Percentiles rank a stretch among this genome's conserved stretches.
These are phyloP conservation scores for Philereme transversata DNA, from an alignment of 2,888 invertebrate species.

Conservation along the genomic window DNA sequence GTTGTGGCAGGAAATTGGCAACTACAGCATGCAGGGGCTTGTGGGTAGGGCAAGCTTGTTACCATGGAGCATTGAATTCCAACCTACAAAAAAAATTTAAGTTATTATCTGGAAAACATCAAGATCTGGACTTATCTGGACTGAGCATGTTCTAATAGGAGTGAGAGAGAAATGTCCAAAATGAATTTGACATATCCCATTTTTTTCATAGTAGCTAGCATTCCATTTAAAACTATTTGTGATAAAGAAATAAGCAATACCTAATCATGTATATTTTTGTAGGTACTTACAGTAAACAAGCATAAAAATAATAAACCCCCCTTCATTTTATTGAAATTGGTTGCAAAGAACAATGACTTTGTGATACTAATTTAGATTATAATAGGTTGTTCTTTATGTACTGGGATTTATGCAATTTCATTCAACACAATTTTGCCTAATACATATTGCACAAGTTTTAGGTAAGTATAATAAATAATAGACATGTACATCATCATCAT, in stretches of 20 bases:
- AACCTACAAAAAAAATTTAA: slow-evolving; percentile 6
- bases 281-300: slow-evolving; percentile 18
- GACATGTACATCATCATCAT: too few relatives aligned
- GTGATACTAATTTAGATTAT: background rate
- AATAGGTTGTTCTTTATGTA: slow-evolving; percentile 23
- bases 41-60: background rate
- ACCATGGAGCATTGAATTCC: slow-evolving; percentile 10
- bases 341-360: slow-evolving; percentile 1
- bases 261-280: background rate
- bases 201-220: too few relatives aligned
- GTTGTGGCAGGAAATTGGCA: slow-evolving; percentile 2
- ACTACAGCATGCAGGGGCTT: slow-evolving; percentile 6
- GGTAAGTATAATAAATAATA: background rate
- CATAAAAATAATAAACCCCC: slow-evolving; percentile 1
- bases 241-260: background rate
- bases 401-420: slow-evolving; percentile 26
- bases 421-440: slow-evolving; percentile 17
- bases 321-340: slow-evolving; percentile 13
- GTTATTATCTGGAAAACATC: background rate
- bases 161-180: too few relatives aligned
- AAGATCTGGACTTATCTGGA: too few relatives aligned
- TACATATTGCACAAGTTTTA: background rate
- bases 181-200: too few relatives aligned
- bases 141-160: too few relatives aligned
- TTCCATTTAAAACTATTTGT: too few relatives aligned